phyloP scores from a whole-genome alignment of 2,888 invertebrate species.

The Watsonalla binaria region DNA sequence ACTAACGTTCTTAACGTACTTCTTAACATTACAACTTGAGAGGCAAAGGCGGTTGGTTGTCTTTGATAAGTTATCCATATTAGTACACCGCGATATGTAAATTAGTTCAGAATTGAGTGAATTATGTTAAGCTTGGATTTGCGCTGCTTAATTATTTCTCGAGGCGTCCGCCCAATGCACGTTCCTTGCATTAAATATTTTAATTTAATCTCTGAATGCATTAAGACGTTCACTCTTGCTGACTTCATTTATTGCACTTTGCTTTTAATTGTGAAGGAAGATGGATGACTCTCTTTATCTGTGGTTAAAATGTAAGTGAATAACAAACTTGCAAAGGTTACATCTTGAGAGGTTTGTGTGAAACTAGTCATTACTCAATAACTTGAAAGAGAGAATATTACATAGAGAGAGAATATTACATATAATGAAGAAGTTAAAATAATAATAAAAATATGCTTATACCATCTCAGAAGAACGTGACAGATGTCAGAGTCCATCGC shows the following conservation, averaged over 20 bases:
- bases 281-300: conserved; percentile 4
- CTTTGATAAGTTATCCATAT: conserved; percentile 31
- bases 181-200: conserved; percentile 45
- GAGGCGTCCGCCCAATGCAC: conserved; percentile 13
- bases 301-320: background rate
- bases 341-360: too few species aligned
- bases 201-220: conserved; percentile 47
- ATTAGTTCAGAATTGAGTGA: conserved; percentile 35
- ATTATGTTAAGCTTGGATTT: conserved; percentile 51
- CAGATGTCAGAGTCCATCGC: too few species aligned
- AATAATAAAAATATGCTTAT: too few species aligned
- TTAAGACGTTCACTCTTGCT: conserved; percentile 22
- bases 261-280: conserved; percentile 10
- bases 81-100: conserved; percentile 28
- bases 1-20: too few species aligned
- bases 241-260: conserved; percentile 26
- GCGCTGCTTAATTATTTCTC: conserved; percentile 43
- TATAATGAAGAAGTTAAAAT: too few species aligned
- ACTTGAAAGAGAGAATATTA: too few species aligned
- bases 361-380: too few species aligned
- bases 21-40: too few species aligned
- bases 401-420: too few species aligned
- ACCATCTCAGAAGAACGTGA: too few species aligned
- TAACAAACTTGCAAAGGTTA: too few species aligned
- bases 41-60: conserved; percentile 13